These are phyloP conservation scores for Heteromurus nitidus DNA, from an alignment of 2,888 invertebrate species.

Conservation along the genomic window DNA sequence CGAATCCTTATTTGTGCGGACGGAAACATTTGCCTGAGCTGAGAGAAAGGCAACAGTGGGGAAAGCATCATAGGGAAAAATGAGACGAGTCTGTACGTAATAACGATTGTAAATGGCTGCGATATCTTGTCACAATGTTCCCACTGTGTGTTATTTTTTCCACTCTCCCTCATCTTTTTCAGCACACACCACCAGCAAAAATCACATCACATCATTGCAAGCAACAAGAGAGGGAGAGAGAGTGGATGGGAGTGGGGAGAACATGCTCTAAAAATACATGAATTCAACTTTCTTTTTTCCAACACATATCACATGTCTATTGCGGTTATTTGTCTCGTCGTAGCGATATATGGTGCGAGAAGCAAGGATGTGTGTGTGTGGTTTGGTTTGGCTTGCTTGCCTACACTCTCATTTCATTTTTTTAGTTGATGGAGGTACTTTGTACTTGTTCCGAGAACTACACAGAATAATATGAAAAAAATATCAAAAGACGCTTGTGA, in stretches of 20 bases:
- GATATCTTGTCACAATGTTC: conserved; percentile 28
- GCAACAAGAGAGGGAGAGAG: background rate
- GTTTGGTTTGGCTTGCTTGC: background rate
- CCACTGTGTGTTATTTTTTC: conserved; percentile 22
- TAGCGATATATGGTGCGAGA: background rate
- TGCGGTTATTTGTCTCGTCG: conserved; percentile 5
- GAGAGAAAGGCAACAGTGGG: no score
- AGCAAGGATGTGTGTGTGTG: background rate
- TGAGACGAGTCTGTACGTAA: background rate
- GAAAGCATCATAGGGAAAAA: background rate
- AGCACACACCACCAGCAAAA: background rate
- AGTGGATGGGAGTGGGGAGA: background rate
- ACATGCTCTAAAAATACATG: conserved; percentile 15
- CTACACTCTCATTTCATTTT: no score
- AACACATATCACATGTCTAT: conserved; percentile 25
- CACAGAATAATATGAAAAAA: no score
- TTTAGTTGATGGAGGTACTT: no score
- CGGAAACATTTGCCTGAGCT: background rate
- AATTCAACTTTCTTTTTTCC: conserved; percentile 12
- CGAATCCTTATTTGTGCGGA: background rate
- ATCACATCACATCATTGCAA: conserved; percentile 6
- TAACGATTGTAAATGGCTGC: conserved; percentile 20
- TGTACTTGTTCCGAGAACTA: no score
- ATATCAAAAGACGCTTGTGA: no score
- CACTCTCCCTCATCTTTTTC: background rate